A percentile compares a stretch with the other conserved stretches of the same genome.
These are phyloP conservation scores for Scaptodrosophila lebanonensis DNA, from an alignment of 1,140 invertebrate species.

Conservation along the genomic window DNA sequence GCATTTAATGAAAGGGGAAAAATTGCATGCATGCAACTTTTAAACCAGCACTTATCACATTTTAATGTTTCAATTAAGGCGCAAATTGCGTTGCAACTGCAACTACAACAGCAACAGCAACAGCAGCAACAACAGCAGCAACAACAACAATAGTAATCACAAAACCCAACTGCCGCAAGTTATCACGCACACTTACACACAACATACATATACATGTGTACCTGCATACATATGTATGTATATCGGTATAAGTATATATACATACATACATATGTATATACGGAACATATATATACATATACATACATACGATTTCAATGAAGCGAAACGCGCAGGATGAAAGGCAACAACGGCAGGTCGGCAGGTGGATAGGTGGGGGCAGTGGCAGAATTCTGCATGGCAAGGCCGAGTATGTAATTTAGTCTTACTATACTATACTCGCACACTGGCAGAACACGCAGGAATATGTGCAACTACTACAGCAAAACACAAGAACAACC, in stretches of 20 bases:
- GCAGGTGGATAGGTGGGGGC: not conserved
- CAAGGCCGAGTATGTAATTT: too few species aligned
- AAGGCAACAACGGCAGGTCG: constrained; percentile 28
- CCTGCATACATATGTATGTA: too few species aligned
- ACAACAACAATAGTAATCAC: constrained; percentile 5
- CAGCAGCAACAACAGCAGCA: constrained; percentile 1
- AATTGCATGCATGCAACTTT: constrained; percentile 61
- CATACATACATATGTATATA: too few species aligned
- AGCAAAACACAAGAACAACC: too few species aligned
- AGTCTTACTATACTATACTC: too few species aligned
- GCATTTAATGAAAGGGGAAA: constrained; percentile 32
- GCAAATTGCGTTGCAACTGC: constrained; percentile 63
- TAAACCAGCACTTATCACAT: constrained; percentile 75
- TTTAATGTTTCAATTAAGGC: constrained; percentile 77
- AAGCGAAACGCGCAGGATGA: constrained; percentile 55
- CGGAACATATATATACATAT: too few species aligned
- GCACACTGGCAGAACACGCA: too few species aligned
- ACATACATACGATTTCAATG: constrained; percentile 57
- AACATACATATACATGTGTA: too few species aligned
- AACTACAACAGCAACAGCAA: constrained; percentile 17
- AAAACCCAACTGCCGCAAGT: constrained; percentile 47
- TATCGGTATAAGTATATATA: too few species aligned
- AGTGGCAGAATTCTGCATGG: too few species aligned
- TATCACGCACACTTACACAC: constrained; percentile 15
- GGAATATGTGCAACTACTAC: too few species aligned